A percentile compares a stretch with the other conserved stretches of the same genome.
These are phyloP conservation scores for Sclerodermus sp. DNA, from an alignment of 2,888 invertebrate genomes.

Conservation along the genomic window DNA sequence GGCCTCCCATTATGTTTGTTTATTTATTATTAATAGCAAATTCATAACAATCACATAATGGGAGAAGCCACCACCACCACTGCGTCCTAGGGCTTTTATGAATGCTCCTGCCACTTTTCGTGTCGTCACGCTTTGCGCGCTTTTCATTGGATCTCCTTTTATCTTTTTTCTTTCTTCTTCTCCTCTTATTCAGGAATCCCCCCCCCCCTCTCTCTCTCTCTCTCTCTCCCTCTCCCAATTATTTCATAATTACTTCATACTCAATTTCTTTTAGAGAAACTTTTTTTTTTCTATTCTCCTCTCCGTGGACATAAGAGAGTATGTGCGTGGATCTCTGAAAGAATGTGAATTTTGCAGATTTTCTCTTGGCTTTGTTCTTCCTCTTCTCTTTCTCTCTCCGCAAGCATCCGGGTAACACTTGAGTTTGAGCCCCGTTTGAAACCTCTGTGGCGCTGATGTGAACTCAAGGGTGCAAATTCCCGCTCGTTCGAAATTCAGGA, in stretches of 20 bases:
- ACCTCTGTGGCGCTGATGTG: slow-evolving; percentile 33
- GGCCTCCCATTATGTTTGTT: slow-evolving; percentile 53
- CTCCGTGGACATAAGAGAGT: no score
- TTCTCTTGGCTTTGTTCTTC: no score
- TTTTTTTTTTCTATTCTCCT: no score
- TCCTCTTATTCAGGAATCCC: neutral
- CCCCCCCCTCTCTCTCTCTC: no score
- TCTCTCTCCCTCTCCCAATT: no score
- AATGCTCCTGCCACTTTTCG: neutral
- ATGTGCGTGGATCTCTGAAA: no score
- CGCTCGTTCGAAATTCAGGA: slow-evolving; percentile 56
- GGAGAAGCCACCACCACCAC: no score
- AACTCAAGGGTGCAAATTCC: slow-evolving; percentile 55
- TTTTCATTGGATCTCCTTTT: slow-evolving; percentile 14
- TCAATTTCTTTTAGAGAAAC: no score
- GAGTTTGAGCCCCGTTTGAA: no score
- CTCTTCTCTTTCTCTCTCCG: neutral
- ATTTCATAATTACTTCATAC: no score
- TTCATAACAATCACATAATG: slow-evolving; percentile 56
- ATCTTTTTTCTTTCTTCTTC: slow-evolving; percentile 5
- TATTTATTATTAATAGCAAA: slow-evolving; percentile 58
- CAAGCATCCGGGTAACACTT: neutral
- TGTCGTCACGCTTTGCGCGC: neutral
- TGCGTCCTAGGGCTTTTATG: neutral
- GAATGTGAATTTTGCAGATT: no score